phyloP scores from a whole-genome alignment of 2,797 vertebrate genomes.

The Chlorospingus semifuscus region DNA sequence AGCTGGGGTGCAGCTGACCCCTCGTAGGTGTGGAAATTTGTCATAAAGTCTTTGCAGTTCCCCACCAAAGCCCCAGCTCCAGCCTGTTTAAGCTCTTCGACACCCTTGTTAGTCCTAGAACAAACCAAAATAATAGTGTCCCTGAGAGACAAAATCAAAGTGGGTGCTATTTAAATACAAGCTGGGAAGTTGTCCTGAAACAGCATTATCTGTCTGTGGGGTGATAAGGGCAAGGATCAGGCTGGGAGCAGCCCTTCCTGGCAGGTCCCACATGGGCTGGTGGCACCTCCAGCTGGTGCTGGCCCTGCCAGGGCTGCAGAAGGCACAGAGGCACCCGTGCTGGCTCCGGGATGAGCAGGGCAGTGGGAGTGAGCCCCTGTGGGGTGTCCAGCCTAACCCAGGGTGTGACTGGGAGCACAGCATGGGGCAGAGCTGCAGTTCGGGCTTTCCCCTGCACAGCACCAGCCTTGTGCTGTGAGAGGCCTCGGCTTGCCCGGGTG shows the following conservation, averaged over 20 bases:
- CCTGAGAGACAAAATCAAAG: neutral
- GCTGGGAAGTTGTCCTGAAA: neutral
- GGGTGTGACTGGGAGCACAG: fast-evolving
- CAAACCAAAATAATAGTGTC: neutral
- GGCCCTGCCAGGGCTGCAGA: neutral
- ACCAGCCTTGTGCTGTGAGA: fast-evolving
- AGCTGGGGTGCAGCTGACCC: neutral
- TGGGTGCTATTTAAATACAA: neutral
- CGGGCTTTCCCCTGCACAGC: fast-evolving
- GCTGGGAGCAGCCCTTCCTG: neutral
- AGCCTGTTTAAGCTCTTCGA: neutral
- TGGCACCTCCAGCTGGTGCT: fast-evolving
- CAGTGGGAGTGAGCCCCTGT: fast-evolving
- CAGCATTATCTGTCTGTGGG: fast-evolving
- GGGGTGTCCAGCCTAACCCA: neutral
- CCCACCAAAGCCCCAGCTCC: neutral
- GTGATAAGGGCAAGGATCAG: fast-evolving
- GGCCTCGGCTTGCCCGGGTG: fast-evolving
- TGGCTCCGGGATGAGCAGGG: neutral
- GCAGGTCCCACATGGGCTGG: fast-evolving
- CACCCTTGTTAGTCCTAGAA: neutral
- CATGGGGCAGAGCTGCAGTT: fast-evolving
- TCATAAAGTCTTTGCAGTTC: neutral
- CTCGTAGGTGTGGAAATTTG: neutral
- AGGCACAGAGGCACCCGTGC: fast-evolving